Evolutionary conservation across 1,140 invertebrate genomes (phyloP), one percentile per base, ranked within the genome.

Genomic region (Globodera ellingtonae): DNA sequence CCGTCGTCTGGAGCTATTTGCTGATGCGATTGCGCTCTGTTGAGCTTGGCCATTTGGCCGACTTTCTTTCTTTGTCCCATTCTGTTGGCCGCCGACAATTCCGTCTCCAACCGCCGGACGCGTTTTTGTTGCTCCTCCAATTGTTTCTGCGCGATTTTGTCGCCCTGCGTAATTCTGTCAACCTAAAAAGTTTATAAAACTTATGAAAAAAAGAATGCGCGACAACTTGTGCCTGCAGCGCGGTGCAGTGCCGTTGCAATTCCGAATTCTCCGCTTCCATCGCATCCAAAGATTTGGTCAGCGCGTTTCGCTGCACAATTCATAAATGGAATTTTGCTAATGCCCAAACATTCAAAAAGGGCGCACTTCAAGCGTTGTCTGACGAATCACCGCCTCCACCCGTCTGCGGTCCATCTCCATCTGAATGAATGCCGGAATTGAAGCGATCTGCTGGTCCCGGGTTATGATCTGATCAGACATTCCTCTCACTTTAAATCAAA

Each of bases 261-360:
- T 80, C 79, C 35, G 72, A 35, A 44, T 80, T 80, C 67, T 80
- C 79, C 48, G 62, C 46, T 69, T 80, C 79, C 79, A 80, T 80
- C 15, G 72, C 75, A 35, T 47, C 67, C 48, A 80, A 66, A 7
- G 79, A 52, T 77, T 80, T 80, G 65, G 59, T 66, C 52, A 80
- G 75, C 24, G 79, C 35, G 48, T 80, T 72, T 44, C 79, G 73
- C 59, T 80, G 15, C 15, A 59, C 35, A 59, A 59, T 15, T 59
- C 13, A 15, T 13, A 59, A 59, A 59, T 18, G 56, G 56, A 10
- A 59, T 59, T 59, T 5, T 15, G 13, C 5, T 15, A 59, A 59
- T 18, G 15, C 15, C 15, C 18, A 15, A 59, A 59, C 15, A 15
- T 35, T 35, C 35, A 35, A 15, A 59, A 59, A 15, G 56, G 10